Percentiles rank a stretch among this genome's conserved stretches.
These are phyloP conservation scores for Enteromius argenteus DNA, from an alignment of 2,797 vertebrate genomes.

Conservation along the genomic window DNA sequence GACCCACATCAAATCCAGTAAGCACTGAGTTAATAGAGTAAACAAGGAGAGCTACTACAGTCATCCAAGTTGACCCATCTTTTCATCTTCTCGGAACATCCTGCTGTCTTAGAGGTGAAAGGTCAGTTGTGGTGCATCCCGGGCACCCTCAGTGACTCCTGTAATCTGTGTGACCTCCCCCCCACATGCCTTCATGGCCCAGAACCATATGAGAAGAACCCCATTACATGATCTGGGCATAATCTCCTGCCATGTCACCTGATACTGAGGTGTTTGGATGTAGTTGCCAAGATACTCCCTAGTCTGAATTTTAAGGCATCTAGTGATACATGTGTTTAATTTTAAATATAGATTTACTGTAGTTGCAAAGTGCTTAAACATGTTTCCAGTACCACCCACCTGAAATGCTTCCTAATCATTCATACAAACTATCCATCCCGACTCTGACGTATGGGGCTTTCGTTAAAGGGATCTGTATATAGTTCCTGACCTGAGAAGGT, in stretches of 20 bases:
- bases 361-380: not conserved
- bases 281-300: slow-evolving; percentile 2
- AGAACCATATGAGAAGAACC: slow-evolving; percentile 67
- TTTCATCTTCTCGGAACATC: not conserved
- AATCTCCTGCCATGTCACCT: slow-evolving; percentile 68
- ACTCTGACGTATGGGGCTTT: not conserved
- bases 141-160: not conserved
- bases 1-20: not conserved
- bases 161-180: not conserved
- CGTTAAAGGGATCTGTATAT: not conserved
- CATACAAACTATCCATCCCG: not conserved
- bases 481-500: not conserved
- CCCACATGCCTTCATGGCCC: slow-evolving; percentile 57
- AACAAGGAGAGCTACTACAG: not conserved
- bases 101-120: slow-evolving; percentile 13
- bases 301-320: not conserved
- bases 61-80: not conserved
- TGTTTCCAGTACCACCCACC: not conserved
- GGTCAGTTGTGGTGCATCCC: slow-evolving; percentile 1
- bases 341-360: not conserved
- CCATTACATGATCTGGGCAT: slow-evolving; percentile 69
- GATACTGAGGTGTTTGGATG: slow-evolving; percentile 67
- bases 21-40: slow-evolving; percentile 23
- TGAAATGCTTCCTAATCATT: not conserved
- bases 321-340: not conserved